Percentiles rank a stretch among this genome's conserved stretches.
Conservation (phyloP, 2,888 invertebrate genomes). For the Teleiodes luculella region DNA sequence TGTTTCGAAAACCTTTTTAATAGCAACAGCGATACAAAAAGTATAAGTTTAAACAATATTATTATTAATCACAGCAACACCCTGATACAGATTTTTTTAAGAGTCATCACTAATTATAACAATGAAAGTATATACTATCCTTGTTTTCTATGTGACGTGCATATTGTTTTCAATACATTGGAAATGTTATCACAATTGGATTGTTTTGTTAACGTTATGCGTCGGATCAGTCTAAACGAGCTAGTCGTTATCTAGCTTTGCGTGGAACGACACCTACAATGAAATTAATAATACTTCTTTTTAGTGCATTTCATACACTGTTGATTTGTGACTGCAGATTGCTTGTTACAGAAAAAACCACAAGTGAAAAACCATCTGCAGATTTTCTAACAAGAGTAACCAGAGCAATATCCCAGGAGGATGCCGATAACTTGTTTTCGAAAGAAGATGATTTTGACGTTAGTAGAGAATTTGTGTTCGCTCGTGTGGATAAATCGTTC, state of each 20-base stretch:
- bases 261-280: conserved; percentile 37
- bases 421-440: conserved; percentile 32
- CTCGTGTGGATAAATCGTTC: conserved; percentile 12
- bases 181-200: background rate
- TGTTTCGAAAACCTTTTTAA: background rate
- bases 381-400: conserved; percentile 35
- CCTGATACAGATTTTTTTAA: too few relatives aligned
- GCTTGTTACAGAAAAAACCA: conserved; percentile 36
- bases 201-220: conserved; percentile 47
- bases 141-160: conserved; percentile 28
- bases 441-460: conserved; percentile 29
- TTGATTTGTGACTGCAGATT: conserved; percentile 34
- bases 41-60: background rate
- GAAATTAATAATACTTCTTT: conserved; percentile 34
- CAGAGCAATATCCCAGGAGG: conserved; percentile 31
- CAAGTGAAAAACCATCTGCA: conserved; percentile 29
- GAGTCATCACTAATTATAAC: too few relatives aligned
- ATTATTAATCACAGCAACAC: conserved; percentile 1
- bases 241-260: conserved; percentile 40
- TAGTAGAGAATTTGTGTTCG: conserved; percentile 30
- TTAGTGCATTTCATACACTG: conserved; percentile 20
- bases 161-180: conserved; percentile 41
- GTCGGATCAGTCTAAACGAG: conserved; percentile 35
- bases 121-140: background rate
- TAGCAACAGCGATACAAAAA: background rate